Base-by-base conservation (phyloP, 2,888 invertebrate species). In the Aspidapion aeneum region DNA sequence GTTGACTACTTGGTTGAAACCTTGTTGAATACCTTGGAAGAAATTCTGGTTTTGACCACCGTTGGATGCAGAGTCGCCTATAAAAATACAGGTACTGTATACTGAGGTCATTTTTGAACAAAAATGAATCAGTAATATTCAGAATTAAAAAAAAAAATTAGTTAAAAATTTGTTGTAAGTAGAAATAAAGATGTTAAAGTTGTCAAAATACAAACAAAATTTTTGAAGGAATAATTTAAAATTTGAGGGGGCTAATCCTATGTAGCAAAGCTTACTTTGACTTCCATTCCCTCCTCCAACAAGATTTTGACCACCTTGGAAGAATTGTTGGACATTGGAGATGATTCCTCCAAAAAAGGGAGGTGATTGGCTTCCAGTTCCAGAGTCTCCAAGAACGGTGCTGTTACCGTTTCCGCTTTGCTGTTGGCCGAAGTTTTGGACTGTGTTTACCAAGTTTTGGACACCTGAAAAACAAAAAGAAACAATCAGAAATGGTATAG, bases 341-440 rank as follows among this genome's bases (percentile, higher is more conserved):
- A 70, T 64, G 16, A 71, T 61, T 19, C 50, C 63, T 12, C 55
- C 54, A 50, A 63, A 17, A 57, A 66, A 57, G 21, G 55, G 35
- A 12, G 35, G 35, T 12, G 35, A 35, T 35, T 35, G 35, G 12
- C 12, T 35, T 3, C 12, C 12, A 52, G 57, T 59, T 1, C 67
- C 69, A 52, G 63, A 52, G 50, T 73, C 73, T 21, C 73, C 71
- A n/a, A 73, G 63, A 18, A 70, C 69, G 9, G 69, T 71, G 58
- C 62, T 66, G 51, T 68, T 72, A 18, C 67, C 63, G 66, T 63
- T 7, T 63, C 55, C 5, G 66, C 58, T n/a, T 62, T 58, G 48
- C 63, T 64, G 60, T 62, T 59, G 60, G 12, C 65, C 64, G 18
- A 65, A 20, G 61, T 66, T 68, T 54, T 63, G 66, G 21, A 72